These are phyloP conservation scores for Crenichthys baileyi DNA, from an alignment of 2,797 vertebrate species.

Conservation along the genomic window DNA sequence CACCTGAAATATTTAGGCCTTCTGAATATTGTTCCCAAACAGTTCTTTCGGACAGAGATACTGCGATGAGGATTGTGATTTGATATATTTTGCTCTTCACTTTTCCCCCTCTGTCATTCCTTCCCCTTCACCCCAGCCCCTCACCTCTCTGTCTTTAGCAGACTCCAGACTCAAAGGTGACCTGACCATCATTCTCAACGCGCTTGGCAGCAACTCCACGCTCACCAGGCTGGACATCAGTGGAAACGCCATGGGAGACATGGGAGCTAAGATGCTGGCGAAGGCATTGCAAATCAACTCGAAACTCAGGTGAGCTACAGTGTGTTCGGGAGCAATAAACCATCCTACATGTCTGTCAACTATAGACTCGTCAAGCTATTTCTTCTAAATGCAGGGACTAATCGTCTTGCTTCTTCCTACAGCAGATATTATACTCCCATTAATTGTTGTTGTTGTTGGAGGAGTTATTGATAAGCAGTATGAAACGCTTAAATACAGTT, in stretches of 20 bases:
- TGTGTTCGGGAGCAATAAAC: background rate
- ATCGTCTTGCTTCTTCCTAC: background rate
- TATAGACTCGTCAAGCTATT: background rate
- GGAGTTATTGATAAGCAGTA: background rate
- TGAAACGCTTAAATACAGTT: background rate
- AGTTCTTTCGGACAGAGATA: background rate
- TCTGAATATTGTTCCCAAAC: constrained; percentile 3
- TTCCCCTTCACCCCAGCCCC: constrained; percentile 78
- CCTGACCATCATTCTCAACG: constrained; percentile 94
- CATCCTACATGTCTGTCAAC: background rate
- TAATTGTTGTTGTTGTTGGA: background rate
- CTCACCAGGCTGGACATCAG: constrained; percentile 95
- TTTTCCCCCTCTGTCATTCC: background rate
- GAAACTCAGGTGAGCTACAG: constrained; percentile 88
- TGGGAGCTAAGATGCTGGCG: constrained; percentile 98
- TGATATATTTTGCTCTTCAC: background rate
- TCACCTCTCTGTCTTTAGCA: constrained; percentile 93
- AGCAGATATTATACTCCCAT: background rate
- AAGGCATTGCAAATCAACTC: constrained; percentile 98
- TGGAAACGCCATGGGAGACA: constrained; percentile 96
- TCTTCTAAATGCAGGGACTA: background rate
- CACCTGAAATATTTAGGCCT: background rate
- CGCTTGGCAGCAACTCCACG: constrained; percentile 94
- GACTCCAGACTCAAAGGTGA: constrained; percentile 96
- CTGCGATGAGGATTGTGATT: background rate